Evolutionary conservation across 2,888 invertebrate species (phyloP).

Genomic region (Melanchra persicariae): DNA sequence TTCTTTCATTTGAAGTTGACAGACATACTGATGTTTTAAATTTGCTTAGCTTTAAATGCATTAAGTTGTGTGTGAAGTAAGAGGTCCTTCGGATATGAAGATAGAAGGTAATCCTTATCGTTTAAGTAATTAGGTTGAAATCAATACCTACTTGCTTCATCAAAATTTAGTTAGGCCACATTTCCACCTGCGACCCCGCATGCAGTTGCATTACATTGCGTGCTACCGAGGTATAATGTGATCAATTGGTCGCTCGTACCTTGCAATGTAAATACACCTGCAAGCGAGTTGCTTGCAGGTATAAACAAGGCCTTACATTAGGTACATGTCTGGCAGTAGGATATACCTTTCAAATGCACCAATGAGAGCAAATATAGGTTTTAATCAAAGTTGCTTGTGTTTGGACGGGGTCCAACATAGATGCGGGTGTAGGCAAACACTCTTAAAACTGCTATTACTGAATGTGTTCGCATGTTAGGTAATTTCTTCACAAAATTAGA

Average conservation of each 20-base stretch:
- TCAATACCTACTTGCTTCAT: too few relatives aligned
- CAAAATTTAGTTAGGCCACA: too few relatives aligned
- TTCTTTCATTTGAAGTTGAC: neutral
- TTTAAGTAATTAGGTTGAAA: too few relatives aligned
- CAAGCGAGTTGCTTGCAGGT: neutral
- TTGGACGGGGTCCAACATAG: conserved; percentile 57
- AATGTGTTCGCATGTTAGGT: neutral
- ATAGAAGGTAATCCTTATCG: too few relatives aligned
- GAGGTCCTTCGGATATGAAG: neutral
- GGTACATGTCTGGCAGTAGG: neutral
- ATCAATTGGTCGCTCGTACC: neutral
- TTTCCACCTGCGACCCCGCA: too few relatives aligned
- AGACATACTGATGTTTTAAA: neutral
- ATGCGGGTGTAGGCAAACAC: conserved; percentile 12
- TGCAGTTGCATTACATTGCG: neutral
- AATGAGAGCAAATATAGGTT: conserved; percentile 38
- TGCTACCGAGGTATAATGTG: neutral
- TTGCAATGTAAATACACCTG: neutral
- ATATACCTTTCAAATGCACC: conserved; percentile 30
- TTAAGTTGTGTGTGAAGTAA: neutral
- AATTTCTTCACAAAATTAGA: neutral
- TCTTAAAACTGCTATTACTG: conserved; percentile 3
- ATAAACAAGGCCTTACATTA: neutral
- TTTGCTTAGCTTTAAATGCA: neutral
- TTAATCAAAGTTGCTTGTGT: conserved; percentile 41